Evolutionary conservation across 1,140 invertebrate genomes (phyloP).

Genomic region (Drosophila trapezifrons): DNA sequence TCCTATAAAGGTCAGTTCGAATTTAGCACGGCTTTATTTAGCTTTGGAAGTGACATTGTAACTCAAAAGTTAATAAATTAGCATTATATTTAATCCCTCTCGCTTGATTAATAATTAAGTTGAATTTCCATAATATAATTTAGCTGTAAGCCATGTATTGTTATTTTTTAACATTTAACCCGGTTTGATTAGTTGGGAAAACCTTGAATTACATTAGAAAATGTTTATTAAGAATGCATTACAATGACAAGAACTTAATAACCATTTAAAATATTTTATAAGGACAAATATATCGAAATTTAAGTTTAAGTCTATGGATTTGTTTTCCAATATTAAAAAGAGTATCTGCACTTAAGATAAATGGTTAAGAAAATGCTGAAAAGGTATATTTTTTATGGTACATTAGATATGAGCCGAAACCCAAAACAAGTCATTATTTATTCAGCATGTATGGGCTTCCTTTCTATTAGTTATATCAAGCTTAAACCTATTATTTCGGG

Average conservation of each 20-base stretch:
- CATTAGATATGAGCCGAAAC: background rate
- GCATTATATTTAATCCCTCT: background rate
- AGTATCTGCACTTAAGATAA: background rate
- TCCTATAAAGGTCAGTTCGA: slow-evolving; percentile 13
- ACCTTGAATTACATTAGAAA: background rate
- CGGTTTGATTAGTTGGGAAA: background rate
- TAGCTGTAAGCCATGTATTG: slow-evolving; percentile 9
- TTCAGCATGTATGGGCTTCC: background rate
- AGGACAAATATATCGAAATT: background rate
- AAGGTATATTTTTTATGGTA: background rate
- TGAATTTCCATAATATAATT: background rate
- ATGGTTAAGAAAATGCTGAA: too few species aligned
- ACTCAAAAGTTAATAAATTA: background rate
- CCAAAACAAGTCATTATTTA: background rate
- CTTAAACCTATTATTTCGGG: background rate
- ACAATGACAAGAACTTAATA: background rate
- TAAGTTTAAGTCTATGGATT: background rate
- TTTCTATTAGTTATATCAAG: background rate
- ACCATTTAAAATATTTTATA: background rate
- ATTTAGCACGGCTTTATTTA: slow-evolving; percentile 14
- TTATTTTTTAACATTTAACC: slow-evolving; percentile 6
- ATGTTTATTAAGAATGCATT: too few species aligned
- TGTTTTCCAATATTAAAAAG: background rate
- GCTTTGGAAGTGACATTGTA: slow-evolving; percentile 16
- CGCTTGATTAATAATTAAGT: background rate